phyloP scores from a whole-genome alignment of 2,888 invertebrate genomes.

The Agrochola circellaris region DNA sequence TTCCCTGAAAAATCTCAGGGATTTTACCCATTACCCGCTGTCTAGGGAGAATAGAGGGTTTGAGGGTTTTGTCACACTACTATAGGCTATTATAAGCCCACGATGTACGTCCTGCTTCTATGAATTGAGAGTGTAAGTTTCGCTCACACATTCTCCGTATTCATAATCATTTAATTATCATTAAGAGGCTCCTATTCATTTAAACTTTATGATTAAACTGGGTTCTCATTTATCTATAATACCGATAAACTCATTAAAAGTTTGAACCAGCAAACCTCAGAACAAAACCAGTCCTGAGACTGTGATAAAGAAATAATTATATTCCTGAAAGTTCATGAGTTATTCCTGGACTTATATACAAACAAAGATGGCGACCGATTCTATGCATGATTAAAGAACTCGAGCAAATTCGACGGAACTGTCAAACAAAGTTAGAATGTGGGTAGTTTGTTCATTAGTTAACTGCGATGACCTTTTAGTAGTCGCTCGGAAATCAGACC shows the following conservation, averaged over 20 bases:
- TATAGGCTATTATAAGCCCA: not conserved
- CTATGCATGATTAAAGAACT: conserved; percentile 17
- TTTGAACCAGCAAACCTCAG: not conserved
- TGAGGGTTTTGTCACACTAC: not conserved
- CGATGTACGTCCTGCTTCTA: not conserved
- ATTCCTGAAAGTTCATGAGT: not conserved
- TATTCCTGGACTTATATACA: not conserved
- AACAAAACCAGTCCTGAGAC: not conserved
- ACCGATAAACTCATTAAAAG: conserved; percentile 24
- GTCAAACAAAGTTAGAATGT: conserved; percentile 12
- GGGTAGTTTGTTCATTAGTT: not conserved
- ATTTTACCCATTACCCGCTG: not conserved
- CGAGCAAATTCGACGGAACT: conserved; percentile 2
- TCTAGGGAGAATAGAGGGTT: not conserved
- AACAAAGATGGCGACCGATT: conserved; percentile 4
- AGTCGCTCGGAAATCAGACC: not conserved
- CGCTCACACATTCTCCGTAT: no score
- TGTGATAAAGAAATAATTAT: conserved; percentile 16
- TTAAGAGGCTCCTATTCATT: not conserved
- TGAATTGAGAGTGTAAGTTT: no score
- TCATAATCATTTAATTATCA: not conserved
- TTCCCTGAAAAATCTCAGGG: not conserved
- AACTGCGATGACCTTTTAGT: conserved; percentile 17
- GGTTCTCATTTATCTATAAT: not conserved
- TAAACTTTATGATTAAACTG: not conserved